These are phyloP conservation scores for Heliothis peltigera DNA, from an alignment of 2,888 invertebrate genomes.

Conservation along the genomic window DNA sequence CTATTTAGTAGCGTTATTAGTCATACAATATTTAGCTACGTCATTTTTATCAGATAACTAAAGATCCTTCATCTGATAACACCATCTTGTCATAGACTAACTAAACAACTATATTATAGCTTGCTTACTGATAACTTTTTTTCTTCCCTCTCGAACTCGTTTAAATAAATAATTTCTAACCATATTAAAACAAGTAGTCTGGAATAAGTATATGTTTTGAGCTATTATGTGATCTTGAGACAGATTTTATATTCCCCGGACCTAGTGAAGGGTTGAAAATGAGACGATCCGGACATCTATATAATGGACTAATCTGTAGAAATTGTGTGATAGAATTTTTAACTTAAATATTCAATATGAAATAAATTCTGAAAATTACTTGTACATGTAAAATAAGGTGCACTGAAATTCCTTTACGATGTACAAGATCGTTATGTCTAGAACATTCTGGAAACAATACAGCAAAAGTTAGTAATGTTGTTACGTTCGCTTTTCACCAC, in stretches of 20 bases:
- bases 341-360: neutral
- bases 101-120: neutral
- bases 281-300: neutral
- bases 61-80: neutral
- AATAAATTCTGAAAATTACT: too few species aligned
- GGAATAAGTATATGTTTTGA: too few species aligned
- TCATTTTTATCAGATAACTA: slow-evolving; percentile 15
- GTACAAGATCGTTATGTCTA: too few species aligned
- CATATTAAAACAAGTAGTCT: too few species aligned
- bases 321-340: neutral
- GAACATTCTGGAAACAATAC: slow-evolving; percentile 4
- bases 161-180: too few species aligned
- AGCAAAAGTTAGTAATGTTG: slow-evolving; percentile 20
- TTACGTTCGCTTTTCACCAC: slow-evolving; percentile 15
- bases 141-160: neutral
- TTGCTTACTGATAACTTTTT: too few species aligned
- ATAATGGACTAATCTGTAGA: neutral
- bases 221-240: too few species aligned
- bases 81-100: neutral
- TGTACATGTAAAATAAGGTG: neutral
- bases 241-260: too few species aligned
- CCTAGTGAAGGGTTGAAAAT: too few species aligned
- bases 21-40: neutral
- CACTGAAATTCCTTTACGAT: slow-evolving; percentile 5
- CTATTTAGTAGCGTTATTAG: slow-evolving; percentile 3